Percentiles rank a stretch among this genome's conserved stretches.
Evolutionary conservation across 1,140 invertebrate species (phyloP).

Genomic region (Lineus longissimus): DNA sequence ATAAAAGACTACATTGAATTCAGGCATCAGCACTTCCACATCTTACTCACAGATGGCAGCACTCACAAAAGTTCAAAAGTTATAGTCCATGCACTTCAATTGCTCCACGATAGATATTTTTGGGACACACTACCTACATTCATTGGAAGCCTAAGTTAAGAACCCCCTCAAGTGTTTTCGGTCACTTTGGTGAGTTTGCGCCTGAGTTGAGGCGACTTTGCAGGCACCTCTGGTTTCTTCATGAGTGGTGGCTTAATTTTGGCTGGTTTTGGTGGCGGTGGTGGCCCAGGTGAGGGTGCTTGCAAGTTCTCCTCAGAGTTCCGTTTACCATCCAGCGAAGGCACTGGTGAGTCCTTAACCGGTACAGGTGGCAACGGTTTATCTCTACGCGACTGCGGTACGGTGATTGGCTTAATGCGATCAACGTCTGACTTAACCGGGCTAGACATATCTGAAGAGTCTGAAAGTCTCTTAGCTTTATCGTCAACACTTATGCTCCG

Average conservation of each 20-base stretch:
- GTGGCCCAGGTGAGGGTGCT: background rate
- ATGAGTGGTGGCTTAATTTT: conserved; percentile 3
- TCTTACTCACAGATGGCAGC: too few relatives aligned
- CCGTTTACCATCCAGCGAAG: too few relatives aligned
- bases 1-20: too few relatives aligned
- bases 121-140: too few relatives aligned
- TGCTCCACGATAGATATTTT: too few relatives aligned
- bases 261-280: background rate
- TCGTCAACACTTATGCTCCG: background rate
- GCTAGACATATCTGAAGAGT: background rate
- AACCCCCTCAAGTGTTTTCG: background rate
- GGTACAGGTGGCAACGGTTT: too few relatives aligned
- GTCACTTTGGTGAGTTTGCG: background rate
- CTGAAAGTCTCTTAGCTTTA: background rate
- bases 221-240: conserved; percentile 2
- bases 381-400: background rate
- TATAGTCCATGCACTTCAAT: too few relatives aligned
- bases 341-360: too few relatives aligned
- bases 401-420: background rate
- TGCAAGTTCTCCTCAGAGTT: too few relatives aligned
- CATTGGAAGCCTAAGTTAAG: too few relatives aligned
- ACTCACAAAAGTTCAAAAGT: too few relatives aligned
- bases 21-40: too few relatives aligned
- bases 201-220: background rate
- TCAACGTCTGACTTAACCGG: background rate